Base-by-base conservation (phyloP, 2,888 invertebrate genomes). In the Nysson spinosus region DNA sequence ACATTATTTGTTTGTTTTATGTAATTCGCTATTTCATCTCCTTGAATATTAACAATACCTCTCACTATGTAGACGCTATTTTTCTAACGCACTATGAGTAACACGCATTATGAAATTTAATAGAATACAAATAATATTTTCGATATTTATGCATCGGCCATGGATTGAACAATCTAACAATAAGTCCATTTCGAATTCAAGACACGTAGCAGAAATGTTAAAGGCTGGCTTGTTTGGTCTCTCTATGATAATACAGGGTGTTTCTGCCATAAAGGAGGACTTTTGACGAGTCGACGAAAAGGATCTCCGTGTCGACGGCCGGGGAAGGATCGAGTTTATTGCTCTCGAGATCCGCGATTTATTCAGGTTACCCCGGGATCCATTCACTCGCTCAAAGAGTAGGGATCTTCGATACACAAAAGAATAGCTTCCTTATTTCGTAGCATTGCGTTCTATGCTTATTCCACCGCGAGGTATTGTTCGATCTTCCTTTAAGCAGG, bases 371-470 rank as follows among this genome's bases (percentile, higher is more conserved):
- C 55, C 65, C 28, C 56, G 19, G 42, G 42, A 73, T 76, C 55
- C 51, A 51, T 72, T 72, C 63, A 52, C 32, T 43, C 60, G 56
- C 43, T 71, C 69, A 64, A 61, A 58, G 57, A 34, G 42, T 16
- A 14, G 47, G 54, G 60, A 69, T 63, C 69, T 66, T 58, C 37
- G 49, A 65, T 67, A 61, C 74, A 74, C 74, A 74, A 74, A 77
- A 69, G 77, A 77, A 69, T 63, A 62, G 77, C 63, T 55, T 73
- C 54, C 66, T 66, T 76, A 69, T 69, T 66, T 73, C 74, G 55
- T 39, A 44, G 63, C 62, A 69, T 66, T 52, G 65, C 62, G 55
- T 54, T 58, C 62, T 65, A 52, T 64, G 66, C 66, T 72, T 77
- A 69, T 69, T 76, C 69, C 69, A 61, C 69, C 73, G 49, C 58